phyloP scores from a whole-genome alignment of 2,113 vertebrate species.

The Marcusenius ussheri region DNA sequence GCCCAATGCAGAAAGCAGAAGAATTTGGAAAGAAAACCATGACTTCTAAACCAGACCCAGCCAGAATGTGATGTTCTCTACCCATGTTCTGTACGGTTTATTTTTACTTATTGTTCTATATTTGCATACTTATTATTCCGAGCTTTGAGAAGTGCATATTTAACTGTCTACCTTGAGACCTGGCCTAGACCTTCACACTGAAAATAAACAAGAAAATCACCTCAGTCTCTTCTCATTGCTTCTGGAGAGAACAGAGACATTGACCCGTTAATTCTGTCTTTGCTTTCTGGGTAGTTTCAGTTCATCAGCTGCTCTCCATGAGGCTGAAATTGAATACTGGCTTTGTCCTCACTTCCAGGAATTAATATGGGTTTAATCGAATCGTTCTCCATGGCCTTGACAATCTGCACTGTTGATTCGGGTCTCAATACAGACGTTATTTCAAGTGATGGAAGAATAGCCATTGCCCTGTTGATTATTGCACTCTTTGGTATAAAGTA shows the following conservation, averaged over 20 bases:
- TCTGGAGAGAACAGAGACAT: neutral
- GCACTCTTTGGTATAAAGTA: neutral
- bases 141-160: neutral
- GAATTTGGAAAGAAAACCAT: conserved; percentile 28
- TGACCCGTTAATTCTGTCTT: neutral
- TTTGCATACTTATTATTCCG: neutral
- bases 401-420: neutral
- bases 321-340: neutral
- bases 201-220: neutral
- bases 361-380: neutral
- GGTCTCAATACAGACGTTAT: neutral
- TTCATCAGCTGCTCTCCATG: neutral
- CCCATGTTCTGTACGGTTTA: neutral
- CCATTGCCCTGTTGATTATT: neutral
- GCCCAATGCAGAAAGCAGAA: conserved; percentile 40
- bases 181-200: neutral
- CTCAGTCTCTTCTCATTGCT: neutral
- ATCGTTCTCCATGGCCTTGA: neutral
- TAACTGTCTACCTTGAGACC: neutral
- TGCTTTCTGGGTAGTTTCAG: conserved; percentile 27
- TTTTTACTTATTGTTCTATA: neutral
- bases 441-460: neutral
- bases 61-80: neutral
- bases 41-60: neutral
- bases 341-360: conserved; percentile 17